phyloP scores from a whole-genome alignment of 2,113 vertebrate genomes.

The Himantopus leucocephalus region DNA sequence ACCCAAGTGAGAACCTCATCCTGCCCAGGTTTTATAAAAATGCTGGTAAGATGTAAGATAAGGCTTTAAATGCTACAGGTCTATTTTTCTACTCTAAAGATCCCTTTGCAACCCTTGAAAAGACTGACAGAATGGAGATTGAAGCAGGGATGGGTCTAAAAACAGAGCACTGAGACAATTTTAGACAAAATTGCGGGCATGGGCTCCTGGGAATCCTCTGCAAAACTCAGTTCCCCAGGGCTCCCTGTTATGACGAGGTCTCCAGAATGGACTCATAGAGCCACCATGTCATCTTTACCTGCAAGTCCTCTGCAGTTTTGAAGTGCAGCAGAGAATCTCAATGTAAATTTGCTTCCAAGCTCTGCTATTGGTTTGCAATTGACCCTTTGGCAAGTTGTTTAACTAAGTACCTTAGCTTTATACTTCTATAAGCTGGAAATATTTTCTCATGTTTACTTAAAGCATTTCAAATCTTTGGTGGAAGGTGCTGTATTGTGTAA shows the following conservation, averaged over 20 bases:
- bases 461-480: neutral
- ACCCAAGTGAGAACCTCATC: neutral
- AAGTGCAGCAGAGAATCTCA: neutral
- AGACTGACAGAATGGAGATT: neutral
- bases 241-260: neutral
- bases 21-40: neutral
- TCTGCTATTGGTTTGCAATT: neutral
- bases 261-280: neutral
- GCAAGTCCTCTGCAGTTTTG: neutral
- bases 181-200: neutral
- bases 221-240: neutral
- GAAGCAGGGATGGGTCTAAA: neutral
- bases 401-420: neutral
- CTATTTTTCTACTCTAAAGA: neutral
- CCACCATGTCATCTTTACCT: neutral
- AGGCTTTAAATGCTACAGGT: neutral
- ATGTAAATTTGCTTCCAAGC: conserved; percentile 1
- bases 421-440: neutral
- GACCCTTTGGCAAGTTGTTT: neutral
- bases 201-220: neutral
- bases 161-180: neutral
- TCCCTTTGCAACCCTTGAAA: neutral
- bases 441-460: conserved; percentile 22
- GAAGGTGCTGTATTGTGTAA: neutral
- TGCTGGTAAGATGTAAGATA: neutral